Conservation (phyloP, 1,140 invertebrate species). For the Drosophila bipectinata region DNA sequence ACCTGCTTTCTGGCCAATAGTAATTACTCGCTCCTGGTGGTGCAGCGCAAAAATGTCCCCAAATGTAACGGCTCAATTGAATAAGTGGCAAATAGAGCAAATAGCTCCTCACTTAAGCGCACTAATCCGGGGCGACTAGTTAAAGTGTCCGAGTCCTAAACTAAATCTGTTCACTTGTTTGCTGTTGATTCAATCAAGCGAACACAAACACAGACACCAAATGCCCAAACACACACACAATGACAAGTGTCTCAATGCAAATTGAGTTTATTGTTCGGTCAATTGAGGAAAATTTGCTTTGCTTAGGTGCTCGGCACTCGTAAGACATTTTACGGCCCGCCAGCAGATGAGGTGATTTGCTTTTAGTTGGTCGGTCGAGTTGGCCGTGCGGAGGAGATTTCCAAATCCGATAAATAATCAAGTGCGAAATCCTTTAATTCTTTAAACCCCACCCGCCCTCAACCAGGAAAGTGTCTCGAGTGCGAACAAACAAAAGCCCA, state of each 20-base stretch:
- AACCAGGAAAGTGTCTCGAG: constrained; percentile 37
- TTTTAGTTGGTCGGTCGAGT: constrained; percentile 27
- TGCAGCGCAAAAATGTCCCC: constrained; percentile 23
- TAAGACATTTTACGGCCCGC: constrained; percentile 41
- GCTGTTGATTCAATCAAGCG: constrained; percentile 70
- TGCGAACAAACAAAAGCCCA: constrained; percentile 37
- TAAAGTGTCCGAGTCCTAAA: constrained; percentile 71
- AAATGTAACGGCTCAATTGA: constrained; percentile 50
- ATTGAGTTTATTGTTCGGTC: constrained; percentile 69
- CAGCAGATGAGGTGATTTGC: constrained; percentile 48
- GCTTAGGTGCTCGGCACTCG: constrained; percentile 30
- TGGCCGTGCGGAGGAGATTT: constrained; percentile 21
- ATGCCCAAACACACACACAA: constrained; percentile 20
- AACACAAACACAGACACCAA: constrained; percentile 10
- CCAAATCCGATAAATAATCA: constrained; percentile 11
- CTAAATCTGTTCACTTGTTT: constrained; percentile 64
- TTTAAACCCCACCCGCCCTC: neutral
- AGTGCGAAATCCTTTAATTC: constrained; percentile 20
- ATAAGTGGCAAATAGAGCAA: constrained; percentile 61
- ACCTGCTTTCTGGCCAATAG: constrained; percentile 8
- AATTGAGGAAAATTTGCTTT: constrained; percentile 57
- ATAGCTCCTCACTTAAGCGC: constrained; percentile 30
- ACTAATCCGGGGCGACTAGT: constrained; percentile 57
- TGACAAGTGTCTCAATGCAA: constrained; percentile 52
- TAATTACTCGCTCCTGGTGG: constrained; percentile 40